phyloP scores from a whole-genome alignment of 2,113 vertebrate genomes.

The Gasterosteus aculeatus region DNA sequence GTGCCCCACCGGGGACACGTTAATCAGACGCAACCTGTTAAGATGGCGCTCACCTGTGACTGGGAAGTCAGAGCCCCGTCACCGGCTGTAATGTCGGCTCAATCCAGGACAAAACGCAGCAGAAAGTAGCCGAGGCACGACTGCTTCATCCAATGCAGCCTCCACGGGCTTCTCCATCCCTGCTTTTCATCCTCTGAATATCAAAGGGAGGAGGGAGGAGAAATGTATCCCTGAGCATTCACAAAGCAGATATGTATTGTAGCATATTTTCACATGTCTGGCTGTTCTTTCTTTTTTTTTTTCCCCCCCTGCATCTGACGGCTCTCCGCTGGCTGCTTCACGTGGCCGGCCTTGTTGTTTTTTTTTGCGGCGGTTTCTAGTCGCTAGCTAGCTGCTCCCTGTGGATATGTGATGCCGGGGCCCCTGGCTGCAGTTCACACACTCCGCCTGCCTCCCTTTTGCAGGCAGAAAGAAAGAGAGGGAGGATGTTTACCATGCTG shows the following conservation, averaged over 20 bases:
- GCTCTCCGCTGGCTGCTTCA: conserved; percentile 53
- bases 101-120: not conserved
- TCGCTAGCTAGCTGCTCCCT: conserved; percentile 71
- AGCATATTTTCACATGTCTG: conserved; percentile 47
- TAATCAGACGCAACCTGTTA: not conserved
- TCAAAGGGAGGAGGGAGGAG: conserved; percentile 9
- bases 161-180: not conserved
- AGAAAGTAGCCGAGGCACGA: not conserved
- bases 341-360: conserved; percentile 64
- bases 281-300: conserved; percentile 20
- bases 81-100: not conserved
- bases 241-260: conserved; percentile 30
- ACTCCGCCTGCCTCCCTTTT: conserved; percentile 68
- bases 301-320: conserved; percentile 44
- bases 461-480: conserved; percentile 36
- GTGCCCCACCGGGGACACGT: not conserved
- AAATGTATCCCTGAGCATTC: conserved; percentile 6
- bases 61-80: not conserved
- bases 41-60: conserved; percentile 5
- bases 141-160: conserved; percentile 3
- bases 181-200: conserved; percentile 3
- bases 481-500: conserved; percentile 73
- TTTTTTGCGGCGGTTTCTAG: conserved; percentile 60
- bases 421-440: conserved; percentile 78
- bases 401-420: conserved; percentile 67